Evolutionary conservation across 2,888 invertebrate species (phyloP), one percentile per base, ranked within the genome.

Genomic region (Anarsia innoxiella): DNA sequence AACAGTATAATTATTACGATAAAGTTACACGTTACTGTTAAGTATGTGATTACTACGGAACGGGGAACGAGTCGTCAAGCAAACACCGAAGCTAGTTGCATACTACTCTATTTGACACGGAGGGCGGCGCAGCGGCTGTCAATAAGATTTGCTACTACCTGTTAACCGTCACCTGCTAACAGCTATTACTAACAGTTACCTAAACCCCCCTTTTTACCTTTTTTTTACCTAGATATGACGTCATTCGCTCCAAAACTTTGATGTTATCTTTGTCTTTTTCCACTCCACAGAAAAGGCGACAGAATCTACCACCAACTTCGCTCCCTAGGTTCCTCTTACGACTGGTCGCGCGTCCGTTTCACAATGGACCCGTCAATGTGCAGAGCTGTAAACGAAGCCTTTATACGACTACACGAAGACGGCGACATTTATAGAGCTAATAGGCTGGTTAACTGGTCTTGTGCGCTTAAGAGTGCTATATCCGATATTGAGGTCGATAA

Each of bases 401-500:
- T 99, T 82, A 91, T 99, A 1, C 87, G 93, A 0, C 80, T 98
- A 23, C 95, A 96, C 66, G 95, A 96, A 42, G 87, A 87, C 0
- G 95, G 94, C 3, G 88, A 93, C 56, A 96, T 99, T 66, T 99
- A 98, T 75, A 89, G 99, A 10, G 94, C 95, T 34, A 96, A 96
- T 57, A 23, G 96, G 26, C 88, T 99, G 5, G 99, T 99, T 2
- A 99, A 99, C 85, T 99, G 99, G 99, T 99, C 97, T 0, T 99
- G 99, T 64, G 88, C 94, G 0, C 82, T 99, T 9, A 95, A 96
- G 64, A 98, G 97, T 33, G 99, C 99, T 5, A 99, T 99, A 51
- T 99, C 99, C 0, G 99, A 99, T 67, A 98, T 99, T 48, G 99
- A 99, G 79, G 97, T 99, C 2, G 99, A 99, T 68, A 99, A 99